Evolutionary conservation across 2,888 invertebrate species (phyloP), one percentile per base, ranked within the genome.

Genomic region (Scaptomyza cyrtandrae): DNA sequence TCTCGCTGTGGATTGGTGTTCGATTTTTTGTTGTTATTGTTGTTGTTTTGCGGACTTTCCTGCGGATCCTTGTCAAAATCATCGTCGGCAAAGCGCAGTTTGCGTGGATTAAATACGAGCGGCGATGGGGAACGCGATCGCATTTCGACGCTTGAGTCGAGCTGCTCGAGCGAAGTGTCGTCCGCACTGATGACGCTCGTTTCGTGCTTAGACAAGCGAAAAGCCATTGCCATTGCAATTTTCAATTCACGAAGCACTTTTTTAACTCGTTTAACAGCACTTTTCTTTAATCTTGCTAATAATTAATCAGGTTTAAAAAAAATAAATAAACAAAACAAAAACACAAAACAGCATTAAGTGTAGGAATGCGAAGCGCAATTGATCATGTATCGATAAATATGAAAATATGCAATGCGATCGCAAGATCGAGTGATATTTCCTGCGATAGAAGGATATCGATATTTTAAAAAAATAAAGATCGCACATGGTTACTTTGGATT

Each of bases 61-160:
- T 60, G 75, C 29, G 35, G 27, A 64, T 90, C 89, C 72, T 89
- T 85, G 59, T 82, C 81, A 79, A 71, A 74, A 11, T 78, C 88
- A 33, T 92, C 91, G 14, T 91, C 90, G n/a, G 86, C 90, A 77
- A 92, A 92, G 19, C 87, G 86, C 43, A 92, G 64, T 64, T 91
- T 92, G 35, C 92, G 82, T 14, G 92, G 92, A 72, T 90, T 87
- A 31, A 91, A 91, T 35, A 80, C 33, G 59, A 82, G 78, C 35
- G 90, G 90, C n/a, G 91, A 88, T 6, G 90, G 88, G 1, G 90
- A 77, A 27, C 87, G 89, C 11, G 90, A 90, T 57, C 75, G 75
- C 89, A 90, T 88, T 65, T 90, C 90, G 57, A 89, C 79, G 70
- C 90, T 90, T 1, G 88, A 89, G 49, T 90, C 89, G 31, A 78